phyloP scores from a whole-genome alignment of 2,888 invertebrate species.

The Athalia rosae region DNA sequence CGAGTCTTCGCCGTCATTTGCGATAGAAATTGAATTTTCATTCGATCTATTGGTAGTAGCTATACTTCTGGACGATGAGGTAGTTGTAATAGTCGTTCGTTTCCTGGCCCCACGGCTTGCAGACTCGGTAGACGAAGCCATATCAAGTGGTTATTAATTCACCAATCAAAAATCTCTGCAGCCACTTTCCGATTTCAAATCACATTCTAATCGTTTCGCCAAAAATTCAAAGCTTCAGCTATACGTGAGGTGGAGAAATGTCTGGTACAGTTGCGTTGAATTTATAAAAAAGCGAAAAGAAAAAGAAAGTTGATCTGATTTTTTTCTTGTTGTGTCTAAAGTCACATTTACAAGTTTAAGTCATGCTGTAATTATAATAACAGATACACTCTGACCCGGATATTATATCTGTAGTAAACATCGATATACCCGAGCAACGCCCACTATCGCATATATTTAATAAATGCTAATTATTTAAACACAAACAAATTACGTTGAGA shows the following conservation, averaged over 20 bases:
- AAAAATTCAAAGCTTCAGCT: too few species aligned
- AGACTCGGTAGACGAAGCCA: conserved; percentile 25
- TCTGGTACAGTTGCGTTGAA: background rate
- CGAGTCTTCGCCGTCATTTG: conserved; percentile 68
- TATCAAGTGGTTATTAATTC: background rate
- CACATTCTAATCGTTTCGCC: too few species aligned
- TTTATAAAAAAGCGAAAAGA: background rate
- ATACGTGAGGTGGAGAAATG: too few species aligned
- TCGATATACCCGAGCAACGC: conserved; percentile 2
- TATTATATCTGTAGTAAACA: background rate
- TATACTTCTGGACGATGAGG: background rate
- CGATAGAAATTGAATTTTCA: conserved; percentile 11
- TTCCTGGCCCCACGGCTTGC: conserved; percentile 35
- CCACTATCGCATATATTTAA: background rate
- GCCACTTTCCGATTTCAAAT: too few species aligned
- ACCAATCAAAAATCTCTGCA: too few species aligned
- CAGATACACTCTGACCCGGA: conserved; percentile 9
- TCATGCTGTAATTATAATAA: background rate
- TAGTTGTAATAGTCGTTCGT: conserved; percentile 19
- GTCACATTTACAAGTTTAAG: background rate
- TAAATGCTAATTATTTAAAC: conserved; percentile 4
- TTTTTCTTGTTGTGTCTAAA: background rate
- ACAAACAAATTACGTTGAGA: background rate
- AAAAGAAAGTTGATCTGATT: background rate
- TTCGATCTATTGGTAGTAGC: background rate